Base-by-base conservation (phyloP, 1,140 invertebrate species). In the Protaetia brevitarsis region DNA sequence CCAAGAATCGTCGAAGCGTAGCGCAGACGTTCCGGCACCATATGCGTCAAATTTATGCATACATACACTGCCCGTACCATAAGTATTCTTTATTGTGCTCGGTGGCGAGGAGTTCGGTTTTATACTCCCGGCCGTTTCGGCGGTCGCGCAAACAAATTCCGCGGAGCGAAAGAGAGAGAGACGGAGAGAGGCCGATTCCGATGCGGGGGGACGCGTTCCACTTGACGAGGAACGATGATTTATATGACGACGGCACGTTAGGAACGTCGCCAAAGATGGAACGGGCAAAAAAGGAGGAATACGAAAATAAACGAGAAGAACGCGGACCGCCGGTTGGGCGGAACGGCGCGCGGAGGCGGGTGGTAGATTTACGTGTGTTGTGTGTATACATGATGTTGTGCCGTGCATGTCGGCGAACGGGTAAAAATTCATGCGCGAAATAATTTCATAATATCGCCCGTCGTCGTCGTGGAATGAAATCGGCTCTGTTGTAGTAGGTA, bases 1-100 rank as follows among this genome's bases (percentile, higher is more conserved):
- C 41, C 11, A 23, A 51, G 41, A 19, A 23, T 23, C 13, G 41
- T 51, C 41, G 26, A 19, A 23, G 26, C 21, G 41, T 23, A 10
- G 41, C 16, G 16, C 41, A 51, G 41, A 51, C 41, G 11, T 51
- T 51, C 19, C 19, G 41, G 41, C 41, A 51, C 41, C 41, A 51
- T 51, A 51, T 51, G 41, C 41, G 21, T 51, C 19, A 51, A 51
- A 51, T 51, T 51, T 51, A 51, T 51, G 41, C 26, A 51, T 51
- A n/a, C n/a, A n/a, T n/a, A 19, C 41, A 8, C 19, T 23, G 19
- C 13, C 41, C 41, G 19, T 23, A 8, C 41, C 19, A 23, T 23
- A 51, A 23, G 16, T 51, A 51, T 51, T 10, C 41, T 16, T 51
- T 51, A 51, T 51, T 51, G 37, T 45, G 19, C 26, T 51, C 41